Conservation (phyloP, 2,113 vertebrate species). For the Hystrix brachyura region DNA sequence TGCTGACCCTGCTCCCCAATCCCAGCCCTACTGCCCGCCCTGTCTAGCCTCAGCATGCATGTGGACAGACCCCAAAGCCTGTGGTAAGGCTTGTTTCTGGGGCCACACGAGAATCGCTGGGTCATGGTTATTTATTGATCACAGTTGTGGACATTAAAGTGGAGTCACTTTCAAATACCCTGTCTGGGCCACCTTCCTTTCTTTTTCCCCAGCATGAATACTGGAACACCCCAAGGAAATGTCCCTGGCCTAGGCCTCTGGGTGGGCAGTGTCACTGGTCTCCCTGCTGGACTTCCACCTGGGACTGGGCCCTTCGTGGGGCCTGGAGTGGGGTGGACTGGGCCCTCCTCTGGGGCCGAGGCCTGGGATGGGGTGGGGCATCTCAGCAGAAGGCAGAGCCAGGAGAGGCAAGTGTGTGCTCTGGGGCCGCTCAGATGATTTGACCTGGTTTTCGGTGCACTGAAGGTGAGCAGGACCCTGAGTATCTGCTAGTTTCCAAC, state of each 20-base stretch:
- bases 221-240: not conserved
- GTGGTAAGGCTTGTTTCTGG: not conserved
- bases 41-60: constrained; percentile 49
- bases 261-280: not conserved
- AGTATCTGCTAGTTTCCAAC: not conserved
- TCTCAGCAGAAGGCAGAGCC: not conserved
- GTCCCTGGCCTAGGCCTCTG: not conserved
- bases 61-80: not conserved
- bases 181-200: not conserved
- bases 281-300: not conserved
- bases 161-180: not conserved
- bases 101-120: not conserved
- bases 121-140: constrained; percentile 83
- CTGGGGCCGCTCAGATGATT: not conserved
- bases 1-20: not conserved
- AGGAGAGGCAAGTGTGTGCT: too few relatives aligned
- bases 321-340: not conserved
- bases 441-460: not conserved
- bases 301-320: not conserved
- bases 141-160: constrained; percentile 85
- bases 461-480: not conserved
- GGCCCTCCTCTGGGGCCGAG: not conserved
- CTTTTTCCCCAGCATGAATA: too few relatives aligned
- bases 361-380: not conserved
- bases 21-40: constrained; percentile 62